Conservation (phyloP, 2,888 invertebrate genomes). For the Lasioglossum marginatum region DNA sequence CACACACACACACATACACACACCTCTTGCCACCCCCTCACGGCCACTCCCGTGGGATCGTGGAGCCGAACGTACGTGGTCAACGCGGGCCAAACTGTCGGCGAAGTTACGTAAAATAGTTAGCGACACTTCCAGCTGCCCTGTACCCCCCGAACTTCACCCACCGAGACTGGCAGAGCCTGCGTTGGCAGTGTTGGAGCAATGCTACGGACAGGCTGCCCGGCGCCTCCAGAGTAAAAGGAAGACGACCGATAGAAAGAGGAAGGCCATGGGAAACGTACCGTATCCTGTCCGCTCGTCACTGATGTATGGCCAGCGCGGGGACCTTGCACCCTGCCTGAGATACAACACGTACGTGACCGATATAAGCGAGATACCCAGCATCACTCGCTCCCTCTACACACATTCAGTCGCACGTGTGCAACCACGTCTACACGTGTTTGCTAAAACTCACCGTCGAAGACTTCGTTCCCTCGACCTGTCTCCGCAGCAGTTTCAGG, state of each 20-base stretch:
- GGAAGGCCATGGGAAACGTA: conserved; percentile 56
- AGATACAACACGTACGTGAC: conserved; percentile 82
- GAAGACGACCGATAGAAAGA: conserved; percentile 62
- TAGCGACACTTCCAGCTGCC: conserved; percentile 83
- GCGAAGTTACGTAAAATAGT: conserved; percentile 85
- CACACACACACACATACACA: too few relatives aligned
- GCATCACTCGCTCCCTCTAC: conserved; percentile 37
- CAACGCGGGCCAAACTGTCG: conserved; percentile 84
- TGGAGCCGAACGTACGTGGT: conserved; percentile 84
- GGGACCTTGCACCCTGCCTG: conserved; percentile 76
- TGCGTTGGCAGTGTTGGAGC: conserved; percentile 27
- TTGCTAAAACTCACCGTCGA: conserved; percentile 4
- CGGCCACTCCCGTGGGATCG: conserved; percentile 79
- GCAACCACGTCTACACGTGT: neutral
- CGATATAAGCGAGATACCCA: conserved; percentile 76
- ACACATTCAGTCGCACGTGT: conserved; percentile 20
- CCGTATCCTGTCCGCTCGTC: conserved; percentile 77
- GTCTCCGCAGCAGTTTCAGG: neutral
- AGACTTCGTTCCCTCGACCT: conserved; percentile 6
- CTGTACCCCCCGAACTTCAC: conserved; percentile 45
- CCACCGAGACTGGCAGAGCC: conserved; percentile 55
- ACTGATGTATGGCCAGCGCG: conserved; percentile 79
- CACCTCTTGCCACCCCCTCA: conserved; percentile 43
- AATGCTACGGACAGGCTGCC: conserved; percentile 68
- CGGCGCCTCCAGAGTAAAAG: conserved; percentile 69